Evolutionary conservation across 2,113 vertebrate genomes (phyloP), one percentile per base, ranked within the genome.

Genomic region (Chaetorhynchus papuensis): DNA sequence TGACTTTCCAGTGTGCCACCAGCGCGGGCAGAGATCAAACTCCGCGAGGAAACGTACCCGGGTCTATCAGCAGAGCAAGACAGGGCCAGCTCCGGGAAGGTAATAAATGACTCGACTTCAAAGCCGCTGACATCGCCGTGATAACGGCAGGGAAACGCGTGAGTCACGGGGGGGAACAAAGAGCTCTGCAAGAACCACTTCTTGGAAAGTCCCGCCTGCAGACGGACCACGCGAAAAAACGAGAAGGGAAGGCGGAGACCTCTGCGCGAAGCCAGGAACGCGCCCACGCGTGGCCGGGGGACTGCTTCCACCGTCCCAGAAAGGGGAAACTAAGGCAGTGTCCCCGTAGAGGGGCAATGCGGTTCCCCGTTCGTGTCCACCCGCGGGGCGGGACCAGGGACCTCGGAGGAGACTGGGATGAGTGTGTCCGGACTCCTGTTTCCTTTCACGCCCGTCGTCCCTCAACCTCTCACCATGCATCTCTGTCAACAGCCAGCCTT

Each of bases 31-130:
- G 89, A 94, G 90, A 94, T 94, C 94, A 94, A 89, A 93, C 78
- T 85, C 53, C 42, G 30, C 57, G 78, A 83, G 90, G 93, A 92
- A 95, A 54, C 53, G 53, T 9, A 31, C 53, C 75, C 37, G 35
- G 6, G 70, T 83, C 89, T 96, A 94, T 95, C 96, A 96, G 81
- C 59, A 88, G 14, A 47, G 86, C 70, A 49, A 68, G 91, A 90
- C 91, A 91, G 87, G 91, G 89, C 90, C 75, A 94, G 74, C 81
- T 90, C 60, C 84, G 52, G 75, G 41, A 78, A 49, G 41, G 86
- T 97, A 95, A 97, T 96, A 94, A 97, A 97, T 97, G 90, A 94
- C 96, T 35, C 42, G 78, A 96, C 96, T 97, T 97, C 97, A 97
- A 97, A 97, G 97, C 86, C 56, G 11, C 79, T 93, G 71, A 50